phyloP scores from a whole-genome alignment of 2,113 vertebrate species.

The Siniperca knerii region DNA sequence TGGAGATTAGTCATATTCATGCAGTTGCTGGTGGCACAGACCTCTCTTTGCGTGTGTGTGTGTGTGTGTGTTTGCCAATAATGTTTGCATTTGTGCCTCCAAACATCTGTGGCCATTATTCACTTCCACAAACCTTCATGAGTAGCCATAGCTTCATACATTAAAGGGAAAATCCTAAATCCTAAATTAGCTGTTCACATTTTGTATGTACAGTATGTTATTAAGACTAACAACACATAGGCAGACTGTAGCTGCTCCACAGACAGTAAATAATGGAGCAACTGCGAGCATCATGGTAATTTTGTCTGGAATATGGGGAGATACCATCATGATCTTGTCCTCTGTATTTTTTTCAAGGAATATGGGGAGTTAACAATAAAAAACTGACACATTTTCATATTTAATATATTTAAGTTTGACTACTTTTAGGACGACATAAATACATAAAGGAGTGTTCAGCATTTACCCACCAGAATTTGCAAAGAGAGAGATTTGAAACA shows the following conservation, averaged over 20 bases:
- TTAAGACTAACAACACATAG: not conserved
- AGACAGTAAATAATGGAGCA: conserved; percentile 1
- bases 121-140: not conserved
- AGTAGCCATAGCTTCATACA: not conserved
- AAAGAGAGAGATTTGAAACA: not conserved
- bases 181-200: not conserved
- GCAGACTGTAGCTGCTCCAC: not conserved
- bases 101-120: conserved; percentile 41
- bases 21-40: conserved; percentile 47
- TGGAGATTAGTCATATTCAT: conserved; percentile 65
- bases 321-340: not conserved
- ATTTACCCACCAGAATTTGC: not conserved
- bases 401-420: not conserved
- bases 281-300: not conserved
- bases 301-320: not conserved
- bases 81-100: conserved; percentile 34
- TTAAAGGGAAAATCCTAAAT: not conserved
- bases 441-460: too few species aligned
- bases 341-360: not conserved
- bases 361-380: not conserved
- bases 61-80: conserved; percentile 1
- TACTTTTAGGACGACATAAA: not conserved
- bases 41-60: conserved; percentile 15
- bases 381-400: not conserved
- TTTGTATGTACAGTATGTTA: not conserved